Evolutionary conservation across 1,140 invertebrate species (phyloP), one percentile per base, ranked within the genome.

Genomic region (Macrostomum lignano): DNA sequence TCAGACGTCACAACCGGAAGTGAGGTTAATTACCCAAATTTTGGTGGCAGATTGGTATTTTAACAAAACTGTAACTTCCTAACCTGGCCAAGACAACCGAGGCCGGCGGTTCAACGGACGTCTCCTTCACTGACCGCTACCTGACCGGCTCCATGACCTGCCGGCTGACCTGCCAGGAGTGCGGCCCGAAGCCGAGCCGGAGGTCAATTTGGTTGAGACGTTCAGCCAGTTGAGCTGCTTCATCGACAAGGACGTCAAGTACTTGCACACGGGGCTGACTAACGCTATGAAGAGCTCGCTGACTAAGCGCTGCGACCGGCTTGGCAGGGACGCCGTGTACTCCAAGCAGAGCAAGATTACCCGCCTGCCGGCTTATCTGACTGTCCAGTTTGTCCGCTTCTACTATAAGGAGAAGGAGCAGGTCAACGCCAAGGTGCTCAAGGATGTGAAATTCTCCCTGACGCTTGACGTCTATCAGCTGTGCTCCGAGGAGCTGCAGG

Each of bases 171-270:
- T 17, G 19, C 20, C 14, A n/a, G n/a, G n/a, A n/a, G n/a, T n/a
- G n/a, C n/a, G n/a, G n/a, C n/a, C 94, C 57, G 65, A 68, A 19
- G 73, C 77, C 24, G 73, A 74, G 13, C 79, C 94, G 57, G 58
- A 68, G 2, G 60, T 67, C 0, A 69, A 70, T 2, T 63, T 67
- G 42, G 67, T 65, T 34, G 84, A 93, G 58, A 68, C 70, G 40
- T 91, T 86, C 59, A 66, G 91, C 37, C 82, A 96, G 53, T 62
- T 96, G 1, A 91, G 79, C 48, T 98, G 91, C 62, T 98, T 94
- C 57, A 94, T 98, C 45, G 79, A 75, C n/a, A 71, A 76, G 55
- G 58, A 96, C 44, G 76, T 93, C 6, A 78, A 81, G 54, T 93
- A 93, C 55, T 72, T 98, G 67, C 71, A 82, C 46, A 77, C 74